Evolutionary conservation across 2,113 vertebrate species (phyloP), one percentile per base, ranked within the genome.

Genomic region (Parus major): DNA sequence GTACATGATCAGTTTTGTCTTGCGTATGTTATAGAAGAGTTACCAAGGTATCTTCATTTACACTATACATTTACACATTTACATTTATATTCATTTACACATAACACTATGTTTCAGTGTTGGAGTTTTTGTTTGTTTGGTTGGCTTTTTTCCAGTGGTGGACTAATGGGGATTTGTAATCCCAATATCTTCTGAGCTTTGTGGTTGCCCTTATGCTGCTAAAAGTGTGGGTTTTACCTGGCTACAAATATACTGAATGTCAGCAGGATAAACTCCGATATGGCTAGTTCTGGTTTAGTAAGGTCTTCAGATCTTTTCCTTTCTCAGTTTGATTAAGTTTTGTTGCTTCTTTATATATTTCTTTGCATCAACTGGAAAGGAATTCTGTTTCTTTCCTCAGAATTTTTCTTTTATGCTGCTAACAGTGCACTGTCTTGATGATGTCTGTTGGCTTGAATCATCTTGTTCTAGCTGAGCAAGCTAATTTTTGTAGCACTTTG

Each of bases 61-160:
- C 7, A 6, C 12, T 39, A 39, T 39, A 39, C 39, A 39, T 39
- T 39, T 39, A 39, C 39, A 39, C 39, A 39, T 39, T 39, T 39
- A 39, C 39, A 39, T 39, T 39, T 39, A 39, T 39, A 39, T 75
- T 11, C 27, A 65, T 78, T 80, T 85, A 46, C 11, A 39, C 39
- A 39, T 39, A 39, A 39, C 7, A 6, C 12, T 60, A 4, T 1
- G 1, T 49, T 27, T 7, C 49, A 41, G 12, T 66, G 35, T 27
- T 60, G 28, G 17, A 14, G 10, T 0, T 27, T 4, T 59, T 66
- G 13, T 0, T 60, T 61, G 36, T 0, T 57, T 57, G 44, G 5
- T 29, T 65, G 16, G 6, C 1, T 27, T 69, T 65, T 75, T 93
- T 24, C 10, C 15, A 36, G 44, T 28, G 12, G 5, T 46, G 55